Conservation (phyloP, 2,797 vertebrate species). For the Mus minutoides region DNA sequence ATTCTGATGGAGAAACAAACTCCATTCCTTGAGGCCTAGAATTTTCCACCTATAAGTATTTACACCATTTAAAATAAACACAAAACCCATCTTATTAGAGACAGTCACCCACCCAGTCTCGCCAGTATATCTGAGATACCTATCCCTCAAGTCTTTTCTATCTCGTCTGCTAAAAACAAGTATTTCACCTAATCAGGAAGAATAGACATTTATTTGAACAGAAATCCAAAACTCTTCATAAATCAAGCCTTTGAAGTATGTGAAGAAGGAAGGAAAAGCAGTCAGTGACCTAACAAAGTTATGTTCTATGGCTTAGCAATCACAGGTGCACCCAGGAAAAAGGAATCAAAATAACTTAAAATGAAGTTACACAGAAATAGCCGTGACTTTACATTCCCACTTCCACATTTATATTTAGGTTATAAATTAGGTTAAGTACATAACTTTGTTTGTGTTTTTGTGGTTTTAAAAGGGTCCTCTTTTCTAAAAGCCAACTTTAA, state of each 20-base stretch:
- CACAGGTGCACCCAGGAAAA: neutral
- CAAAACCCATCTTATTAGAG: neutral
- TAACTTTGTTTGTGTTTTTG: neutral
- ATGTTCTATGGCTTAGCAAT: constrained; percentile 4
- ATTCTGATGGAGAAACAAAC: constrained; percentile 38
- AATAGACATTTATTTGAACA: constrained; percentile 41
- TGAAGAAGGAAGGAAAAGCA: constrained; percentile 60
- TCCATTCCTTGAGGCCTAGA: neutral
- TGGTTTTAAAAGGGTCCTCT: constrained; percentile 12
- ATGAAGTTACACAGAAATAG: neutral
- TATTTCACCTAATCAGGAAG: constrained; percentile 31
- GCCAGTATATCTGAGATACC: neutral
- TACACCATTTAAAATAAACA: constrained; percentile 48
- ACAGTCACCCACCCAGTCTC: neutral
- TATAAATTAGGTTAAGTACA: neutral
- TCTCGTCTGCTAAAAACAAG: neutral
- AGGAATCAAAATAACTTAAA: constrained; percentile 52
- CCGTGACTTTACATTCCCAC: neutral
- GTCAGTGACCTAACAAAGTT: constrained; percentile 40
- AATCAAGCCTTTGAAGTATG: constrained; percentile 57
- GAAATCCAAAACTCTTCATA: constrained; percentile 52
- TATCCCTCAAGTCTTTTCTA: neutral
- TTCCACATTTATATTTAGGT: constrained; percentile 23
- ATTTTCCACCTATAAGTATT: constrained; percentile 30
- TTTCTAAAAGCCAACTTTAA: constrained; percentile 46